These are phyloP conservation scores for Chloromyia formosa DNA, from an alignment of 2,888 invertebrate genomes.

Conservation along the genomic window DNA sequence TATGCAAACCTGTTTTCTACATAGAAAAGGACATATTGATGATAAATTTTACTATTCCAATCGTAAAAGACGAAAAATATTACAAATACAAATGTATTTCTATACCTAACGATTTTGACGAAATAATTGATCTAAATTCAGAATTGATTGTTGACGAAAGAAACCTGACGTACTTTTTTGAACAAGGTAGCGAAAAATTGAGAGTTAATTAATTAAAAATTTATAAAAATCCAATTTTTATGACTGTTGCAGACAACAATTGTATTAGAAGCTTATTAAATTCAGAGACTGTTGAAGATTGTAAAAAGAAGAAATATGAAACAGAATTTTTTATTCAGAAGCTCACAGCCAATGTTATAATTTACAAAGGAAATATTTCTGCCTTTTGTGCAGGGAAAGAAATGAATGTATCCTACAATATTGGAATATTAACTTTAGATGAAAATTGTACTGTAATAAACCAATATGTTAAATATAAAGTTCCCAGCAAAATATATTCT, in stretches of 20 bases:
- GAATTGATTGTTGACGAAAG: background rate
- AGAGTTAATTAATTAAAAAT: background rate
- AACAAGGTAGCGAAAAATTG: background rate
- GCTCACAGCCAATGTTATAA: background rate
- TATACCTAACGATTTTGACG: background rate
- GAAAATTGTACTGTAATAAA: background rate
- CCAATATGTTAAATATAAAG: background rate
- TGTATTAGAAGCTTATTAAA: too few relatives aligned
- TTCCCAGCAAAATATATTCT: background rate
- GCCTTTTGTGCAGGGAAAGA: background rate
- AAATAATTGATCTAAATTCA: background rate
- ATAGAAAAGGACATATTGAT: too few relatives aligned
- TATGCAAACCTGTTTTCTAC: too few relatives aligned
- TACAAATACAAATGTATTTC: background rate
- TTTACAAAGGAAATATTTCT: background rate
- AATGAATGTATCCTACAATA: background rate
- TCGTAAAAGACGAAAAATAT: too few relatives aligned
- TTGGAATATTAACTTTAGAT: background rate
- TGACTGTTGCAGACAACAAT: too few relatives aligned
- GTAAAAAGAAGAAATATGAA: too few relatives aligned
- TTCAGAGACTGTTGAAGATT: too few relatives aligned
- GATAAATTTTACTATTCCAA: too few relatives aligned
- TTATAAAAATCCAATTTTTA: too few relatives aligned
- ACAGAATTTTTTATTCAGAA: too few relatives aligned
- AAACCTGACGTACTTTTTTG: background rate